Evolutionary conservation across 2,113 vertebrate species (phyloP), one percentile per base, ranked within the genome.

Genomic region (Diphyllodes magnificus): DNA sequence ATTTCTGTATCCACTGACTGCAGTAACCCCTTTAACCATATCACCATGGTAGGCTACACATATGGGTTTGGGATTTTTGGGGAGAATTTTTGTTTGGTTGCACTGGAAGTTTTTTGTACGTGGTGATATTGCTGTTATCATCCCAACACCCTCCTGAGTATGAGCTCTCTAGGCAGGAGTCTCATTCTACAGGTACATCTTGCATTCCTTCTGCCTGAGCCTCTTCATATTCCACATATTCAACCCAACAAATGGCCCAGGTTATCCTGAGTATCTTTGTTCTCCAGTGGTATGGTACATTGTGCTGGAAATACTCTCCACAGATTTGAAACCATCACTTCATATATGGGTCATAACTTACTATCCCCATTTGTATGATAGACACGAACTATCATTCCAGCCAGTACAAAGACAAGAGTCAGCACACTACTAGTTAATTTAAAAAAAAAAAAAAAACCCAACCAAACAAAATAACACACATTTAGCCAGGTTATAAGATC

Each of bases 1-100:
- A 1, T 19, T 51, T 70, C 56, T 71, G 35, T 23, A 76, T 19
- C 37, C 49, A 42, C 9, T 73, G 28, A 33, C 20, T 37, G 28
- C 54, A 81, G 49, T 1, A 50, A 13, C 24, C 15, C 24, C 45
- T 73, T 64, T 7, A 45, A 28, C 11, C 14, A 3, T 1, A n/a
- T 5, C 25, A 44, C 15, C 30, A 24, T 17, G 31, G 20, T 2
- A 33, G 8, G 15, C 11, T 45, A 18, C 35, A 44, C 11, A 11
- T 1, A 27, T 0, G 2, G 11, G 19, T 56, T 56, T 4, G 10
- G 15, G 30, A 69, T 65, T 72, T 44, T 2, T 2, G 21, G 1
- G 15, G 17, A 47, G 6, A 33, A 30, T 25, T 77, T 79, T 31
- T 40, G 12, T 7, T 64, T 21, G 10, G 6, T 19, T 60, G 39